A percentile compares a stretch with the other conserved stretches of the same genome.
Conservation (phyloP, 2,113 vertebrate genomes). For the Neofelis nebulosa region DNA sequence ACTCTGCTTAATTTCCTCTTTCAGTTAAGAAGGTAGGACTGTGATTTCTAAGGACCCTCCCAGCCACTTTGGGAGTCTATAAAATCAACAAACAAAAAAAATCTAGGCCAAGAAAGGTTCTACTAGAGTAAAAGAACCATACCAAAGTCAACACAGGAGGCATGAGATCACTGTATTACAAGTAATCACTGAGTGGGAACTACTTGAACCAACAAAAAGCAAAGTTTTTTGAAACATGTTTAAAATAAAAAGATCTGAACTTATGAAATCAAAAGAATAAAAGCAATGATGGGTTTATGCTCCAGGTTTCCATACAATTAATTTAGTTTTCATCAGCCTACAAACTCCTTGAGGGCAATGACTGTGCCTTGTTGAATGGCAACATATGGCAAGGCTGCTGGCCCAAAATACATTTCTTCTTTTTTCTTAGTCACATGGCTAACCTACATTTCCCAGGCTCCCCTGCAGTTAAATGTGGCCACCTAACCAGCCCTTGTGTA, state of each 20-base stretch:
- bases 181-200: neutral
- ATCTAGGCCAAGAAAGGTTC: conserved; percentile 50
- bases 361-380: neutral
- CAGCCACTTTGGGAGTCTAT: neutral
- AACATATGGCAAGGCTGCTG: conserved; percentile 13
- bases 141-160: conserved; percentile 41
- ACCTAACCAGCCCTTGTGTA: neutral
- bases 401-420: conserved; percentile 26
- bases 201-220: neutral
- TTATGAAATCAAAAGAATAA: conserved; percentile 39
- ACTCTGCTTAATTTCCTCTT: conserved; percentile 29
- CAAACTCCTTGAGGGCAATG: neutral
- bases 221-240: neutral
- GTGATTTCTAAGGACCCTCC: conserved; percentile 12
- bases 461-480: neutral
- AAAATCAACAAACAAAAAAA: conserved; percentile 58
- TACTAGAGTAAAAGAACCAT: conserved; percentile 43
- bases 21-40: neutral
- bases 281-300: neutral
- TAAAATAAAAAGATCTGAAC: conserved; percentile 40
- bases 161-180: neutral
- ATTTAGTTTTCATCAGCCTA: neutral
- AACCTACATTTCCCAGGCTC: conserved; percentile 29
- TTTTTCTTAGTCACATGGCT: neutral
- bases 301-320: neutral